These are phyloP conservation scores for Gisinianus flammeolus DNA, from an alignment of 2,888 invertebrate species.

Conservation along the genomic window DNA sequence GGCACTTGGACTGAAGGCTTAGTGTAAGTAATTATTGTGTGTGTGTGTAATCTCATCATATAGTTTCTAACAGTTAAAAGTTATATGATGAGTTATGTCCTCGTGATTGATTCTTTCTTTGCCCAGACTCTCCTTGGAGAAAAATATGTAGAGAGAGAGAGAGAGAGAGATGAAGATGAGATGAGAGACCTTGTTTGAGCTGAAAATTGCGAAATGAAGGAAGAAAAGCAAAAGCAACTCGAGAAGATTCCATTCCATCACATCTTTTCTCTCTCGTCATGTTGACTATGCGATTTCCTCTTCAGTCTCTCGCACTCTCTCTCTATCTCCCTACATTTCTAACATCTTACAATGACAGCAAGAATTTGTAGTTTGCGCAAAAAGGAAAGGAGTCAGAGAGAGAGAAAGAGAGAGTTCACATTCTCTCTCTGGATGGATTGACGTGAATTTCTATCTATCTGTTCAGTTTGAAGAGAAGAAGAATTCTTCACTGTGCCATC, in stretches of 20 bases:
- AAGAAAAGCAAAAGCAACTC: constrained; percentile 25
- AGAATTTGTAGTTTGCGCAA: constrained; percentile 9
- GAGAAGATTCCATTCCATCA: constrained; percentile 26
- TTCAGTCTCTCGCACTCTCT: not conserved
- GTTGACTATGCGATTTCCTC: not conserved
- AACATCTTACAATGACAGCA: constrained; percentile 4
- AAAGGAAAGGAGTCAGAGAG: not conserved
- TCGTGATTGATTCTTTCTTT: constrained; percentile 26
- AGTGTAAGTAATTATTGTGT: too few species aligned
- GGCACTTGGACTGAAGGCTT: too few species aligned
- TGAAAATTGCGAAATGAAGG: constrained; percentile 22
- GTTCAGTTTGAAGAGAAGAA: constrained; percentile 8
- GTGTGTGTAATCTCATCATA: not conserved
- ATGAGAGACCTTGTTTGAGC: constrained; percentile 21
- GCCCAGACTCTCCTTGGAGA: not conserved
- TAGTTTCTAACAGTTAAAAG: not conserved
- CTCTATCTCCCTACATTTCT: not conserved
- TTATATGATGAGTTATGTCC: not conserved
- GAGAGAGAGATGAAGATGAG: constrained; percentile 1
- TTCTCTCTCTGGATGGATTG: not conserved
- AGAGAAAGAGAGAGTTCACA: not conserved
- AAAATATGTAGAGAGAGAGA: not conserved
- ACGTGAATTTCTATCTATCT: constrained; percentile 16
- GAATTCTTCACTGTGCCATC: constrained; percentile 8
- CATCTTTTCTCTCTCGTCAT: constrained; percentile 1